These are phyloP conservation scores for Gasteruption jaculator DNA, from an alignment of 2,888 invertebrate species.

Conservation along the genomic window DNA sequence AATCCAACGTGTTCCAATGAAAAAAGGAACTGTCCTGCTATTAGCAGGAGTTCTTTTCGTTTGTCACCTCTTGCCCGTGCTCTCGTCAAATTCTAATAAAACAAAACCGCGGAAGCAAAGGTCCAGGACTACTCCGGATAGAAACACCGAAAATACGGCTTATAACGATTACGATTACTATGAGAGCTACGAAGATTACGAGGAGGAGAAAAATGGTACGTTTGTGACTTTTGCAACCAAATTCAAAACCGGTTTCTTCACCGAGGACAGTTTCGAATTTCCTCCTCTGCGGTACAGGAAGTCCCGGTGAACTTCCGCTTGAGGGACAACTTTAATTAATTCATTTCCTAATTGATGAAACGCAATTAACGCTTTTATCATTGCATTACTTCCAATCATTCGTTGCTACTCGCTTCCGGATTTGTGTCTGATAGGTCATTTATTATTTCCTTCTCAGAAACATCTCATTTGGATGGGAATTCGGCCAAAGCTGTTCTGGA, in stretches of 20 bases:
- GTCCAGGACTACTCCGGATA: conserved; percentile 27
- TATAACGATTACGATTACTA: conserved; percentile 36
- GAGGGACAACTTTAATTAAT: conserved; percentile 14
- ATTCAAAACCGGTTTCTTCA: no score
- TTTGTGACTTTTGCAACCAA: not conserved
- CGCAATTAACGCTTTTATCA: conserved; percentile 21
- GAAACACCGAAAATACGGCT: conserved; percentile 27
- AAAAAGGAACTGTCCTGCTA: no score
- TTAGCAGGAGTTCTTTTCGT: no score
- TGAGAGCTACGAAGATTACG: conserved; percentile 36
- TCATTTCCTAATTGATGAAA: conserved; percentile 23
- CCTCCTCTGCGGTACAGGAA: conserved; percentile 8
- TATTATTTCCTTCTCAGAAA: no score
- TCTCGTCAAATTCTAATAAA: no score
- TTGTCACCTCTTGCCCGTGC: no score
- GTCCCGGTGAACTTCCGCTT: conserved; percentile 10
- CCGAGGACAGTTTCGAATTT: not conserved
- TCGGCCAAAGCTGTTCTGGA: no score
- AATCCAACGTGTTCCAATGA: no score
- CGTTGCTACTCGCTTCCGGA: no score
- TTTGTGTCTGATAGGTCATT: no score
- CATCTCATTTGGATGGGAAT: no score
- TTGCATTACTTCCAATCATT: no score
- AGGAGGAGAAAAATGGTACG: conserved; percentile 33
- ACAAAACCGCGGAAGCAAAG: conserved; percentile 23